These are phyloP conservation scores for Phallusia fumigata DNA, from an alignment of 23 tunicate genomes.

Conservation along the genomic window DNA sequence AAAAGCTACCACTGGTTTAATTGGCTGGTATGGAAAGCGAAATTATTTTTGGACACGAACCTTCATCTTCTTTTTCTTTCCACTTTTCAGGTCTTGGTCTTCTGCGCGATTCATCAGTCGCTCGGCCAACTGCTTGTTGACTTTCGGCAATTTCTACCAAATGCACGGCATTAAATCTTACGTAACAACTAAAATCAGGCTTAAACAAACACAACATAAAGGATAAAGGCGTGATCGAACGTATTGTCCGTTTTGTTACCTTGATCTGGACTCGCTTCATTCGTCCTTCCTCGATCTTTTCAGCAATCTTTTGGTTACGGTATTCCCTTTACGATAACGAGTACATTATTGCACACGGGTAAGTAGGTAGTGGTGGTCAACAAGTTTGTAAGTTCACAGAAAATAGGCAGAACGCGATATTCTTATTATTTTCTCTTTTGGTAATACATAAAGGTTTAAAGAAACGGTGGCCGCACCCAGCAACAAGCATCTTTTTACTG, in stretches of 20 bases:
- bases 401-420: too few relatives aligned
- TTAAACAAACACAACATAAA: too few relatives aligned
- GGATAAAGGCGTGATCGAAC: too few relatives aligned
- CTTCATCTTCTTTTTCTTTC: conserved; percentile 72
- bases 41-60: not conserved
- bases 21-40: too few relatives aligned
- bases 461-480: too few relatives aligned
- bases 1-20: too few relatives aligned
- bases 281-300: conserved; percentile 70
- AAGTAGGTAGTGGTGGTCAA: too few relatives aligned
- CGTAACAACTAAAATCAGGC: not conserved
- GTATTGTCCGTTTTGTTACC: conserved; percentile 1
- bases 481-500: too few relatives aligned
- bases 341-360: too few relatives aligned
- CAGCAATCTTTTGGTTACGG: conserved; percentile 64
- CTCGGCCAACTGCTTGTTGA: conserved; percentile 71
- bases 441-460: too few relatives aligned
- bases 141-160: conserved; percentile 75
- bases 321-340: conserved; percentile 34
- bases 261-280: conserved; percentile 48
- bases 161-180: not conserved
- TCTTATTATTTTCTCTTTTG: too few relatives aligned
- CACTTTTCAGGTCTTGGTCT: conserved; percentile 41
- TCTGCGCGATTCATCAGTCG: conserved; percentile 38
- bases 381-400: too few relatives aligned